Base-by-base conservation (phyloP, 1,140 invertebrate genomes). In the Paraescarpia echinospica region DNA sequence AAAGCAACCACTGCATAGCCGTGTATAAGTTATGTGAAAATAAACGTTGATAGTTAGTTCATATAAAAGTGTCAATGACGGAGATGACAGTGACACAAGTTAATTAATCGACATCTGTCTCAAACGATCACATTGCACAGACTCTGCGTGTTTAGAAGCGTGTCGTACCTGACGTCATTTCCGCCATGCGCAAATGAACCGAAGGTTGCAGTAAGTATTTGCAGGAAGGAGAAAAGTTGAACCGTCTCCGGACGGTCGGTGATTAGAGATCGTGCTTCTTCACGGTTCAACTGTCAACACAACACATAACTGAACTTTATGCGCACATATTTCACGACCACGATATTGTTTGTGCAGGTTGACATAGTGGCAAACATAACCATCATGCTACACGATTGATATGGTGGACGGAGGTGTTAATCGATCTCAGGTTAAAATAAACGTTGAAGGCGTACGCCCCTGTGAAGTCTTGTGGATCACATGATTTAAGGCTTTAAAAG, bases 111-210 rank as follows among this genome's bases (percentile, higher is more conserved):
- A 77, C 59, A 2, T 77, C 12, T 77, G 2, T 77, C 59, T 27
- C 9, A 77, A 77, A 77, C 59, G 22, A 77, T 0, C 0, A 77
- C 27, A 77, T 77, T 77, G 59, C 34, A 2, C 41, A 91, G 18
- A 51, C 14, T 91, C 5, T 4, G 12, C 34, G 18, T 91, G 48
- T 35, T 35, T 91, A 14, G 41, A 91, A 59, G 18, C 18, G 93
- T 94, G 48, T 77, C 59, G 22, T 95, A 98, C 98, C 98, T 99
- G 59, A 99, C 99, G 96, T 99, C 99, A 96, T 99, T 99, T 35
- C 99, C 99, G 89, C 99, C 99, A 95, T 99, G 99, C 89, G 99
- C 99, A 96, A 99, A 99, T 93, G 98, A 98, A 0, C 99, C 99
- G 96, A 99, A 99, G 33, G 98, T 97, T 0, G 99, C 99, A 0